Evolutionary conservation across 2,797 vertebrate genomes (phyloP).

Genomic region (Hoplostethus mediterraneus): DNA sequence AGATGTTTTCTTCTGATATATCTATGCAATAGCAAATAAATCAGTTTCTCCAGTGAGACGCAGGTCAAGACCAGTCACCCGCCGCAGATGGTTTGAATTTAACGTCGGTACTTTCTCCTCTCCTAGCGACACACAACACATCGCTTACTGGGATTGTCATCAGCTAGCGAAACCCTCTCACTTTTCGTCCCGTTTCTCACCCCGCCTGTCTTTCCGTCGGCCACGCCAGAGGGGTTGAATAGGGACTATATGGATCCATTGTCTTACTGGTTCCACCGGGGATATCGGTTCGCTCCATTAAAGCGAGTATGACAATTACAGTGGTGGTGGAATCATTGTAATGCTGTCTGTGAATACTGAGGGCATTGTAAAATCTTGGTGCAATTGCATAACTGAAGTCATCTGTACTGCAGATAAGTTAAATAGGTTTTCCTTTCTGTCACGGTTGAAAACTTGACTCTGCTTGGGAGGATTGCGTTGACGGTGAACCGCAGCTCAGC

Average conservation of each 20-base stretch:
- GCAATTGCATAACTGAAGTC: slow-evolving; percentile 31
- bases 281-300: slow-evolving; percentile 35
- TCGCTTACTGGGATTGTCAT: slow-evolving; percentile 57
- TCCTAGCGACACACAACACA: slow-evolving; percentile 35
- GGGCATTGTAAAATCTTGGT: slow-evolving; percentile 11
- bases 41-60: slow-evolving; percentile 69
- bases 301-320: slow-evolving; percentile 13
- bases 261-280: slow-evolving; percentile 29
- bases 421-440: slow-evolving; percentile 34
- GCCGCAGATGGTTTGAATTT: slow-evolving; percentile 55
- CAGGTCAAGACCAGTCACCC: slow-evolving; percentile 70
- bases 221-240: slow-evolving; percentile 21
- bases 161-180: slow-evolving; percentile 27
- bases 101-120: slow-evolving; percentile 37
- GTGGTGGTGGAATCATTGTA: slow-evolving; percentile 19
- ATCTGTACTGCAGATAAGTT: slow-evolving; percentile 19
- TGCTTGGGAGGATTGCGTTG: not conserved
- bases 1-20: slow-evolving; percentile 56
- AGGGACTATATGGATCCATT: slow-evolving; percentile 28
- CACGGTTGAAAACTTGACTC: slow-evolving; percentile 9
- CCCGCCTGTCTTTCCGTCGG: slow-evolving; percentile 18
- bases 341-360: slow-evolving; percentile 9
- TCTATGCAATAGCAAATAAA: slow-evolving; percentile 63
- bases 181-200: not conserved
- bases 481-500: slow-evolving; percentile 21